Base-by-base conservation (phyloP, 92 coral and sea anemone species). In the Phenganax stokvisi region DNA sequence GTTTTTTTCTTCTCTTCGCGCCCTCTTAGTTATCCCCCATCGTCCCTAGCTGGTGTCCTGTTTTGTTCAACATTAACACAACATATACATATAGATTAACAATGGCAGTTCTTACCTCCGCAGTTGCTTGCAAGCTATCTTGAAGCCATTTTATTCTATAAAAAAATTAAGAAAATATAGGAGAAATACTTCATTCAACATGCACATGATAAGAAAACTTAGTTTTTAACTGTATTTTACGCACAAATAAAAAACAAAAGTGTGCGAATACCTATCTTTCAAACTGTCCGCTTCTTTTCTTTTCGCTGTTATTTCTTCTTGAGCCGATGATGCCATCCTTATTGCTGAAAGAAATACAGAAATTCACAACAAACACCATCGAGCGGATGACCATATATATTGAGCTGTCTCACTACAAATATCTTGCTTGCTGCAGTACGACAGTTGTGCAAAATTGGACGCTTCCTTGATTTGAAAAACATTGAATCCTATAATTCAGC, bases 121-220 rank as follows among this genome's bases (percentile, higher is more conserved):
- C 78, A 65, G 91, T 94, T 10, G 92, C 86, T 51, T 93, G 87
- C 5, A 90, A 88, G 62, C 88, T 93, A 59, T 93, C 97, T 51
- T 91, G 91, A 80, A 93, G 82, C 97, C 97, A 93, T 47, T 89
- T 92, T 47, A 93, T 88, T 81, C 97, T 93, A 81, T 57, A 64
- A 37, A 63, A 65, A 44, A 74, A 57, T n/a, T 0, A 75, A 10
- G n/a, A 75, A 56, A 58, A 29, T 16, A n/a, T 16, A 30, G 0
- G 51, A 7, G 76, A 8, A 17, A 72, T 30, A 28, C 25, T 11
- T 27, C 12, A 11, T 12, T 11, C 20, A 11, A 13, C 25, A 37
- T 51, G 16, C 76, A 31, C 11, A 8, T 16, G 47, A 28, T 12
- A 27, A 31, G 56, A 37, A 37, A 37, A 37, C 5, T 2, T 37